Percentiles rank a stretch among this genome's conserved stretches.
Evolutionary conservation across 2,888 invertebrate genomes (phyloP).

Genomic region (Leucania comma): DNA sequence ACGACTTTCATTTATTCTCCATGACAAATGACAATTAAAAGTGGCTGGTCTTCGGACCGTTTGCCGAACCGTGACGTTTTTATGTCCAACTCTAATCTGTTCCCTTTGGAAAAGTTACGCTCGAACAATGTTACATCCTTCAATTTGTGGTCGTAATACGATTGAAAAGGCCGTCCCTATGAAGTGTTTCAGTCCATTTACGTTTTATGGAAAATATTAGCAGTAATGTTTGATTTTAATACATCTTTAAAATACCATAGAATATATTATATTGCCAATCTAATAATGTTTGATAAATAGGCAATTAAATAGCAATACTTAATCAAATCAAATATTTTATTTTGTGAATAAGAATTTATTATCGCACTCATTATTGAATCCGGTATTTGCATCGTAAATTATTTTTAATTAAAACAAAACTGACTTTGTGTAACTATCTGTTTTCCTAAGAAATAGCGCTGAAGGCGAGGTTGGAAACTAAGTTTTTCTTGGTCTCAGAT

Average conservation of each 20-base stretch:
- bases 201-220: conserved; percentile 26
- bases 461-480: conserved; percentile 51
- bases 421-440: conserved; percentile 40
- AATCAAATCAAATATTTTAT: background rate
- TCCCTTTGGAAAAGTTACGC: conserved; percentile 55
- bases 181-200: conserved; percentile 36
- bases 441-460: conserved; percentile 58
- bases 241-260: conserved; percentile 19
- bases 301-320: background rate
- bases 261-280: background rate
- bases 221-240: conserved; percentile 21
- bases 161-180: conserved; percentile 27
- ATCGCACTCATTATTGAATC: background rate
- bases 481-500: conserved; percentile 56
- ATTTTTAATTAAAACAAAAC: conserved; percentile 26
- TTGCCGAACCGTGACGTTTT: conserved; percentile 63
- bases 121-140: conserved; percentile 54
- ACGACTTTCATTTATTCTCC: conserved; percentile 82
- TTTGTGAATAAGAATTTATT: background rate
- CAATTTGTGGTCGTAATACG: conserved; percentile 42
- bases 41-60: conserved; percentile 62
- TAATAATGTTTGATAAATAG: background rate
- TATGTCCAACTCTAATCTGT: conserved; percentile 65
- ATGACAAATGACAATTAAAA: conserved; percentile 85
- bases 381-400: conserved; percentile 5